Evolutionary conservation across 2,797 vertebrate genomes (phyloP).

Genomic region (Echeneis naucrates): DNA sequence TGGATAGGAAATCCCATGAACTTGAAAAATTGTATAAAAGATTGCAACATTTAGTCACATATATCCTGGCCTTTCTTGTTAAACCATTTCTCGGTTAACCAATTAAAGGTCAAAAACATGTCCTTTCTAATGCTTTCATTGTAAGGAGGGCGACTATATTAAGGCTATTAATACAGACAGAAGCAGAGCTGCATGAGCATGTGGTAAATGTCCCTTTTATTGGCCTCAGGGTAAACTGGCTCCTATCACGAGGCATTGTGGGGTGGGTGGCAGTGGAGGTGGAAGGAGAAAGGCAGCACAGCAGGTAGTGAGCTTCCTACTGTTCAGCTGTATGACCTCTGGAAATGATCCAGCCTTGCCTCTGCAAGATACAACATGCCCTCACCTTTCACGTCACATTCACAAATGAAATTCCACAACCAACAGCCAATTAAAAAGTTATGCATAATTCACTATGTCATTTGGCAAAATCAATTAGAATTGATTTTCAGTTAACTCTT

Average conservation of each 20-base stretch:
- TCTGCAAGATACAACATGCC: slow-evolving; percentile 59
- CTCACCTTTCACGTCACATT: slow-evolving; percentile 73
- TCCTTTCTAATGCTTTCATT: slow-evolving; percentile 67
- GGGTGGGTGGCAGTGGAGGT: slow-evolving; percentile 29
- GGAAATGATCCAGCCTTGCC: slow-evolving; percentile 62
- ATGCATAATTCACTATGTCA: slow-evolving; percentile 85
- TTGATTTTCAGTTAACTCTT: slow-evolving; percentile 72
- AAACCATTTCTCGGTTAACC: slow-evolving; percentile 43
- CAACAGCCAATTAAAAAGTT: slow-evolving; percentile 83
- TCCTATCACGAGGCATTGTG: slow-evolving; percentile 58
- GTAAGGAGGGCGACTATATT: slow-evolving; percentile 74
- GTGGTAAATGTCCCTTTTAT: slow-evolving; percentile 62
- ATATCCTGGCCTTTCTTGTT: slow-evolving; percentile 31
- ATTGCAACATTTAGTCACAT: slow-evolving; percentile 13
- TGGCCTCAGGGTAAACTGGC: slow-evolving; percentile 72
- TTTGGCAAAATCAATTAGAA: slow-evolving; percentile 76
- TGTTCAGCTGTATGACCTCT: slow-evolving; percentile 68
- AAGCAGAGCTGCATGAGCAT: slow-evolving; percentile 61
- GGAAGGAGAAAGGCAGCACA: slow-evolving; percentile 51
- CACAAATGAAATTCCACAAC: slow-evolving; percentile 70
- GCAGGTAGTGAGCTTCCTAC: slow-evolving; percentile 60
- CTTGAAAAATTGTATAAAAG: slow-evolving; percentile 9
- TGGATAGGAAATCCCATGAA: not conserved
- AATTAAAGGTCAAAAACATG: slow-evolving; percentile 66
- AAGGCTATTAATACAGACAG: slow-evolving; percentile 67